phyloP scores from a whole-genome alignment of 1,140 invertebrate species.

The Penaeus vannamei region DNA sequence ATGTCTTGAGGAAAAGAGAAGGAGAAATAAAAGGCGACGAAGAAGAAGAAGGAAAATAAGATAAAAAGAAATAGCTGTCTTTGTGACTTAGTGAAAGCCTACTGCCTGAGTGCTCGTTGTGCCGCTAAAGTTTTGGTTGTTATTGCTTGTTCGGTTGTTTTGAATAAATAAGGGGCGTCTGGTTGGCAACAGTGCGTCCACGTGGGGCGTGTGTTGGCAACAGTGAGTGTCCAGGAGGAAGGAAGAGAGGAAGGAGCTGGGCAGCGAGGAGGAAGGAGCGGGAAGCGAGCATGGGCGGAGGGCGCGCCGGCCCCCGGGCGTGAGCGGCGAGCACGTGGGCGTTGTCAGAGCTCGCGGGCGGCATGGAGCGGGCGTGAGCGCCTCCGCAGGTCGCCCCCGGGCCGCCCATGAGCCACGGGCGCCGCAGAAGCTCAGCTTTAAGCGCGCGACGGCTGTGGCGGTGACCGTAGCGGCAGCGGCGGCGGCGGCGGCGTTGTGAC shows the following conservation, averaged over 20 bases:
- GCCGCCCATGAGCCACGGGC: background rate
- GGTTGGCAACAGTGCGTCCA: too few species aligned
- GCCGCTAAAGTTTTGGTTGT: too few species aligned
- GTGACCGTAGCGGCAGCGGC: background rate
- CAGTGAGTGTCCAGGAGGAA: background rate
- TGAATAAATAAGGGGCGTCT: too few species aligned
- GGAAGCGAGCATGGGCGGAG: background rate
- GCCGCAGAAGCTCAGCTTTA: slow-evolving; percentile 29
- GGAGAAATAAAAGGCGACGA: too few species aligned
- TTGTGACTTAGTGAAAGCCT: too few species aligned
- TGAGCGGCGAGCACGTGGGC: background rate
- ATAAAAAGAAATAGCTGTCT: too few species aligned
- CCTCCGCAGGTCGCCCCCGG: background rate
- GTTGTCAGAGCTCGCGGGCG: background rate
- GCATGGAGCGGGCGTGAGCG: slow-evolving; percentile 14
- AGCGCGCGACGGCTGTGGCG: slow-evolving; percentile 22
- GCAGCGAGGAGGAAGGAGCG: background rate
- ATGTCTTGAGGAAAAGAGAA: too few species aligned
- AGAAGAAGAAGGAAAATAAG: too few species aligned
- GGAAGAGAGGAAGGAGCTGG: background rate
- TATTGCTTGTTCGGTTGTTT: too few species aligned
- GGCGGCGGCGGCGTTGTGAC: too few species aligned
- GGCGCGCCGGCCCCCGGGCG: background rate
- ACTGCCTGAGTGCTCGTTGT: too few species aligned
- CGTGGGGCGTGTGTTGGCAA: too few species aligned